Base-by-base conservation (phyloP, 2,888 invertebrate genomes). In the Tipula vernalis region DNA sequence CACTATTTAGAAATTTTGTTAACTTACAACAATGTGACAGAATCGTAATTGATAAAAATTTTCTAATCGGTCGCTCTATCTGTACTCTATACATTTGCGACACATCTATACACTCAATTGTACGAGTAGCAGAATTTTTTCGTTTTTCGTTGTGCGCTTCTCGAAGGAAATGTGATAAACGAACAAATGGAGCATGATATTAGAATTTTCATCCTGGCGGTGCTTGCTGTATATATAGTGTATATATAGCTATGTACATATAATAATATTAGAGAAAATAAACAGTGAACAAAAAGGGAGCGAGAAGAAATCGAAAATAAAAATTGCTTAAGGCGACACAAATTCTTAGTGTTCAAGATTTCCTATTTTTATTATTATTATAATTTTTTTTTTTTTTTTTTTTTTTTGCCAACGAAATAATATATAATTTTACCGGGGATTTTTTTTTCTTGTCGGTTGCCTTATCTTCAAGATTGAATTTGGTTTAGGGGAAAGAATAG, bases 141-240 rank as follows among this genome's bases (percentile, higher is more conserved):
- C 13, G 51, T 51, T 71, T 28, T 28, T 28, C 28, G 0, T 28
- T 28, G 28, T 28, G 2, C 28, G 71, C 71, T 71, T 13, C 71
- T 71, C 28, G 71, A 71, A 71, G 71, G 71, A 71, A 71, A 71
- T 71, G 71, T 71, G 71, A 71, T 71, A 71, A 71, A 28, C 71
- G 71, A 71, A 71, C 71, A 71, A 71, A 71, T 71, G 71, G 71
- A 71, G 71, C 71, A 71, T 71, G 71, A 71, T 71, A 71, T 71
- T 71, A 71, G 71, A 71, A 71, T 71, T 71, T 71, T 71, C 28
- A 71, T 71, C 71, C 10, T 71, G 71, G 28, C 10, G 71, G 71
- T 28, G 71, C 28, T 71, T 71, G 28, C 71, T 71, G 15, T 51
- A 8, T 71, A 28, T 71, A 18, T 18, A 71, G 3, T 71, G 15